A percentile compares a stretch with the other conserved stretches of the same genome.
These are phyloP conservation scores for Schizothorax lantsangensis DNA, from an alignment of 2,797 vertebrate genomes.

Conservation along the genomic window DNA sequence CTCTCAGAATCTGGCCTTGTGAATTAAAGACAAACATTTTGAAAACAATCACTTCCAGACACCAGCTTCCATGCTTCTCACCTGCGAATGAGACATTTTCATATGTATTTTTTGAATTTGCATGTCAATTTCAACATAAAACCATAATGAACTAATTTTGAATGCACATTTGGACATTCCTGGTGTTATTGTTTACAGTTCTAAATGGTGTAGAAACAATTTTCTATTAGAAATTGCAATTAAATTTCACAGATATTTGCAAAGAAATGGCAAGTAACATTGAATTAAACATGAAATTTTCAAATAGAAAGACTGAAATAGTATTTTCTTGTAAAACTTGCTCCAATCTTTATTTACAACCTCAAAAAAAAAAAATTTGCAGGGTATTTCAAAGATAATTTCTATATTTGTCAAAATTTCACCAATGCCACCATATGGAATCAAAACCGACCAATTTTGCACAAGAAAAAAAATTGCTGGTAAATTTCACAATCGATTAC, in stretches of 20 bases:
- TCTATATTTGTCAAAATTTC: background rate
- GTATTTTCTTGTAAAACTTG: background rate
- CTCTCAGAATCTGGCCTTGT: conserved; percentile 1
- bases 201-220: background rate
- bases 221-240: background rate
- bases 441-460: background rate
- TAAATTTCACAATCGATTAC: background rate
- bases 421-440: background rate
- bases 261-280: no score
- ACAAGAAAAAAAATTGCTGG: background rate
- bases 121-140: background rate
- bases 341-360: background rate
- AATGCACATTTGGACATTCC: background rate
- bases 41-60: background rate
- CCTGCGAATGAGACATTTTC: background rate
- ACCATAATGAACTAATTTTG: background rate
- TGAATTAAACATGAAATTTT: background rate
- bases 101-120: background rate
- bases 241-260: no score
- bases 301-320: background rate
- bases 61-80: background rate
- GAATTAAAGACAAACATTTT: background rate
- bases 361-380: background rate
- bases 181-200: background rate
- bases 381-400: no score